A percentile compares a stretch with the other conserved stretches of the same genome.
These are phyloP conservation scores for Molossus alvarezi DNA, from an alignment of 2,797 vertebrate species.

Conservation along the genomic window DNA sequence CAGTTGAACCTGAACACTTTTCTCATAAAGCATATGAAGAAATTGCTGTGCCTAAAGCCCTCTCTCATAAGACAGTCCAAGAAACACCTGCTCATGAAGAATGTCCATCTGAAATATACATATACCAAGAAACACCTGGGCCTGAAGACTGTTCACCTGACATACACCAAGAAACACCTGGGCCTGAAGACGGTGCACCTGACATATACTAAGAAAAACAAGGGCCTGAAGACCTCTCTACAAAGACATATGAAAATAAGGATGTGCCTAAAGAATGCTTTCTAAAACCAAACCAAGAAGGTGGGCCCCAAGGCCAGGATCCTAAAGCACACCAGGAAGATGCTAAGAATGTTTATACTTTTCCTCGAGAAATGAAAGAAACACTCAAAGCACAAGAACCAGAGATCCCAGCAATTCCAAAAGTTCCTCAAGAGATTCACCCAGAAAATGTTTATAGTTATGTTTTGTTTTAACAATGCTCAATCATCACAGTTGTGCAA, in stretches of 20 bases:
- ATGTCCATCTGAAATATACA: background rate
- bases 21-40: conserved; percentile 41
- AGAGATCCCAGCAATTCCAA: conserved; percentile 86
- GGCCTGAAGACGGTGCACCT: background rate
- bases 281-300: conserved; percentile 49
- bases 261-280: background rate
- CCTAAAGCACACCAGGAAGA: conserved; percentile 37
- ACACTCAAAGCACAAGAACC: conserved; percentile 72
- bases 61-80: conserved; percentile 61
- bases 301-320: conserved; percentile 5
- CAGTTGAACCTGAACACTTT: conserved; percentile 48
- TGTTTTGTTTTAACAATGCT: conserved; percentile 71
- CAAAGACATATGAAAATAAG: conserved; percentile 37
- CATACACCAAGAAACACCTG: too few relatives aligned
- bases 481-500: conserved; percentile 21
- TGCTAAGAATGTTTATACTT: background rate
- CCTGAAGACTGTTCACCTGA: too few relatives aligned
- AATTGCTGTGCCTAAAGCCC: conserved; percentile 2
- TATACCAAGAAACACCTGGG: background rate
- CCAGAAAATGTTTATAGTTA: conserved; percentile 82
- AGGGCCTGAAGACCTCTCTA: conserved; percentile 78
- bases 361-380: conserved; percentile 87
- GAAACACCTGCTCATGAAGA: conserved; percentile 60
- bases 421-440: conserved; percentile 83
- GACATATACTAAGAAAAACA: conserved; percentile 31